Conservation (phyloP, 2,888 invertebrate species). For the Metopia argyrocephala region DNA sequence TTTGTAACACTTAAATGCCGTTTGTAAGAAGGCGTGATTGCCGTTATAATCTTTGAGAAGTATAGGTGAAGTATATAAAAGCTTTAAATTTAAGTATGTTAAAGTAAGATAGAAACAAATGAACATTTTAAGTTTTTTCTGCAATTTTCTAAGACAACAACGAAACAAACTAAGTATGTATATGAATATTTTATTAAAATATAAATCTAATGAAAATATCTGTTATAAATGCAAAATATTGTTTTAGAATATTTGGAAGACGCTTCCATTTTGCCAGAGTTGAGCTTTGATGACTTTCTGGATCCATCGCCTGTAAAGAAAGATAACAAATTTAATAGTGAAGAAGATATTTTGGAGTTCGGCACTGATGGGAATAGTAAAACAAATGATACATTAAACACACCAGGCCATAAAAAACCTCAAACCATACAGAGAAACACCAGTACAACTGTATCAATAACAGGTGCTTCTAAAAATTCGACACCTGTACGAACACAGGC, state of each 20-base stretch:
- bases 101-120: no score
- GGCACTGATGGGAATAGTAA: conserved; percentile 51
- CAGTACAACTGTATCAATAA: conserved; percentile 42
- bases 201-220: neutral
- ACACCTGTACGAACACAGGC: conserved; percentile 46
- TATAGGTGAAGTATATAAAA: no score
- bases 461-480: conserved; percentile 19
- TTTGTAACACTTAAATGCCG: no score
- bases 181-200: neutral
- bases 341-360: conserved; percentile 56
- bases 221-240: neutral
- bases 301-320: conserved; percentile 69
- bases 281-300: conserved; percentile 73
- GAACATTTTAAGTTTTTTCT: no score
- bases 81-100: no score
- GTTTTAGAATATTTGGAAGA: conserved; percentile 71
- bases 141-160: no score
- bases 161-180: neutral
- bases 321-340: conserved; percentile 7
- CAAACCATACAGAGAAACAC: conserved; percentile 45
- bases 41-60: no score
- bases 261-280: conserved; percentile 70
- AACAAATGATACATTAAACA: conserved; percentile 69
- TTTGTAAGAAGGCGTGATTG: no score
- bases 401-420: conserved; percentile 70